Percentiles rank a stretch among this genome's conserved stretches.
phyloP scores from a whole-genome alignment of 2,113 vertebrate species.

The Coptodon bakossiorum region DNA sequence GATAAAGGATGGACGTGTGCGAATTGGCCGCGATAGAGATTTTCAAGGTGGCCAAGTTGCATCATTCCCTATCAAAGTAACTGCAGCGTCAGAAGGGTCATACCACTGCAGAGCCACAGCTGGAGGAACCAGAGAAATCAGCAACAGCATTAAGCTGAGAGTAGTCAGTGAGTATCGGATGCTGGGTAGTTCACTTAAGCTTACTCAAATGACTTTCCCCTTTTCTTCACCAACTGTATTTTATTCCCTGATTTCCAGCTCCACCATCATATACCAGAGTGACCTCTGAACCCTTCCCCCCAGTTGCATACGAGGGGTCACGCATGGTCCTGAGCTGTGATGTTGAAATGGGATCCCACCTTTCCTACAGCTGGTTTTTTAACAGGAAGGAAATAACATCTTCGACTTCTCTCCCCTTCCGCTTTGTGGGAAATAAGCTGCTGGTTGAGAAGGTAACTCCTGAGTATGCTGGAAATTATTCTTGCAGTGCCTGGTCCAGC shows the following conservation, averaged over 20 bases:
- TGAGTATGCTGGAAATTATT: conserved; percentile 43
- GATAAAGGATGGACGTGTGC: neutral
- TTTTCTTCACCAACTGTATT: neutral
- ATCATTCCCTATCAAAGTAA: conserved; percentile 32
- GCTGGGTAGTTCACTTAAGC: rapidly evolving
- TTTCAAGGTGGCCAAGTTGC: neutral
- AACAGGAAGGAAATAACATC: conserved; percentile 38
- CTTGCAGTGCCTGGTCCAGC: conserved; percentile 40
- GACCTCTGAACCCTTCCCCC: conserved; percentile 48
- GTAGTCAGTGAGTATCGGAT: conserved; percentile 65
- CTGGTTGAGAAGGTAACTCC: conserved; percentile 27
- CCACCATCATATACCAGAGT: conserved; percentile 50
- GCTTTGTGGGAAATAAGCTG: conserved; percentile 35
- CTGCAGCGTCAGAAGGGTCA: conserved; percentile 18
- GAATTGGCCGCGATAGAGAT: neutral
- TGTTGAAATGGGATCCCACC: conserved; percentile 51
- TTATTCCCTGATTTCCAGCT: conserved; percentile 18
- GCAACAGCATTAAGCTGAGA: conserved; percentile 54
- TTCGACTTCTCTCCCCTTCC: neutral
- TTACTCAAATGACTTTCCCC: neutral
- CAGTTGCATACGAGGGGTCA: conserved; percentile 52
- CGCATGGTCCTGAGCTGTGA: conserved; percentile 55
- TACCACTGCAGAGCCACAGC: conserved; percentile 55
- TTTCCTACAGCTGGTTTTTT: conserved; percentile 68
- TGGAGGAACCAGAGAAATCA: neutral